These are phyloP conservation scores for Ruditapes philippinarum DNA, from an alignment of 1,140 invertebrate genomes.

Conservation along the genomic window DNA sequence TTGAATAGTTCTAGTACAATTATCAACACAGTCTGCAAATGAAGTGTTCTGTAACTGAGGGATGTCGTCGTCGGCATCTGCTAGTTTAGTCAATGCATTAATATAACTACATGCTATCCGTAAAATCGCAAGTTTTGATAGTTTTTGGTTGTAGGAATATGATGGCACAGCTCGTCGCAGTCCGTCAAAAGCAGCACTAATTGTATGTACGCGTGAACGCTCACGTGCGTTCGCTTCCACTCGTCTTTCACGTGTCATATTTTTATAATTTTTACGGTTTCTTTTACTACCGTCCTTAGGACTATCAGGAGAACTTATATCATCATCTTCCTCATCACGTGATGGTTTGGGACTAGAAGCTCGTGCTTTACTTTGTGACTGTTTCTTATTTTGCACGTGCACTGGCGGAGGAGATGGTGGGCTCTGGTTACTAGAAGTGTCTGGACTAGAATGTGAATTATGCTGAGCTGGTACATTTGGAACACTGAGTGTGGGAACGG, in stretches of 20 bases:
- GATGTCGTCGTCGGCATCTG: conserved; percentile 77
- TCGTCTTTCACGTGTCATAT: conserved; percentile 96
- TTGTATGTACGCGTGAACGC: conserved; percentile 96
- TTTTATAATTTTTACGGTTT: conserved; percentile 97
- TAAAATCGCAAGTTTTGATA: conserved; percentile 96
- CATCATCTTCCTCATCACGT: neutral
- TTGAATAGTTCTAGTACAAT: conserved; percentile 95
- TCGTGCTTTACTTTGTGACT: neutral
- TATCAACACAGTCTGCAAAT: conserved; percentile 93
- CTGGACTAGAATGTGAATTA: conserved; percentile 44
- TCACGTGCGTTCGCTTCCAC: conserved; percentile 98
- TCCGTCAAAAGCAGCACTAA: conserved; percentile 97
- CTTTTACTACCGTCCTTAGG: conserved; percentile 83
- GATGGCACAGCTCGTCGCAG: conserved; percentile 94
- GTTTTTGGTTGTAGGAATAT: conserved; percentile 96
- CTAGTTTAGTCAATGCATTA: conserved; percentile 92
- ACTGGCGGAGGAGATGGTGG: neutral
- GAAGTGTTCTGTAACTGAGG: conserved; percentile 86
- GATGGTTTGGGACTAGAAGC: neutral
- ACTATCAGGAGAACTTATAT: conserved; percentile 51
- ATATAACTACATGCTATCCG: conserved; percentile 94
- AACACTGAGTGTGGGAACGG: conserved; percentile 38
- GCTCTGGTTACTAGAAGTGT: neutral
- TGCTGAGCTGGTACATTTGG: conserved; percentile 10
- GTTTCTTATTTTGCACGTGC: conserved; percentile 14